Percentiles rank a stretch among this genome's conserved stretches.
Conservation (phyloP, 1,140 invertebrate genomes). For the Meloidogyne exigua region DNA sequence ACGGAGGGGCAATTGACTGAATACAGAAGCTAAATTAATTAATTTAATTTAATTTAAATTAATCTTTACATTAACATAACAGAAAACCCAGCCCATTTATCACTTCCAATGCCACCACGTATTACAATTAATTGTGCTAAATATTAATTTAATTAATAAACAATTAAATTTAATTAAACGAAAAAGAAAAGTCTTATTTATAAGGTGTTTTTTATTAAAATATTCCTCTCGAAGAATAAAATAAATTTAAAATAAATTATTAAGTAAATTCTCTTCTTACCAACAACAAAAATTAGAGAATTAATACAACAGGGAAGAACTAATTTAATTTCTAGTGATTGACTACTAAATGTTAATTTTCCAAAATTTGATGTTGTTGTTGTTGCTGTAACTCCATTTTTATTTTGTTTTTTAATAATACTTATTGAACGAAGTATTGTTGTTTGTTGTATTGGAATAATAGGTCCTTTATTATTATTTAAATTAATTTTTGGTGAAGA, state of each 20-base stretch:
- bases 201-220: too few relatives aligned
- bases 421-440: conserved; percentile 14
- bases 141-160: background rate
- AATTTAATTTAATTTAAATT: background rate
- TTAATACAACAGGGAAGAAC: conserved; percentile 23
- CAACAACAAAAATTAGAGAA: conserved; percentile 22
- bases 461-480: background rate
- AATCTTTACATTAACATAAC: conserved; percentile 19
- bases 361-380: background rate
- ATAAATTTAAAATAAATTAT: too few relatives aligned
- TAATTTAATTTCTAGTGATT: conserved; percentile 16
- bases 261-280: background rate
- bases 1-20: conserved; percentile 24
- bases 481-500: background rate
- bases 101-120: conserved; percentile 16
- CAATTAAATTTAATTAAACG: too few relatives aligned
- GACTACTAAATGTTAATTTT: conserved; percentile 5
- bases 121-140: conserved; percentile 19
- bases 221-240: too few relatives aligned
- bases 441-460: background rate
- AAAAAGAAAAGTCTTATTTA: too few relatives aligned
- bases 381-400: background rate
- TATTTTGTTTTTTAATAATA: conserved; percentile 2
- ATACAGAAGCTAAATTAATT: conserved; percentile 16
- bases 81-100: conserved; percentile 21